Evolutionary conservation across 37 sponge, comb jelly and placozoan species (phyloP).

Genomic region (Ephydatia muelleri): DNA sequence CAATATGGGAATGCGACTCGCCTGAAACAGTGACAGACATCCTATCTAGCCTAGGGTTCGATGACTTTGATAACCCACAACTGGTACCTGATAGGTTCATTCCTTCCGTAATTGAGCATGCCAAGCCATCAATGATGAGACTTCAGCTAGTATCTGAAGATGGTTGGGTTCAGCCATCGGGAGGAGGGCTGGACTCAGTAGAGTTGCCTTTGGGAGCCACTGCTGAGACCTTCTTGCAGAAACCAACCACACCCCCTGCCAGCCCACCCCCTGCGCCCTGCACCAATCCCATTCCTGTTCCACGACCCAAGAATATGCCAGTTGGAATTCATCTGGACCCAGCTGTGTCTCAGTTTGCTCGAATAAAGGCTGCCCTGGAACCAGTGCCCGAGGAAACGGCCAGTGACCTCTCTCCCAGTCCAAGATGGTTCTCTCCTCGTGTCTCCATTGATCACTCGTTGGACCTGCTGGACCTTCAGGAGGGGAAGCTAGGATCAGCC

Average conservation of each 20-base stretch:
- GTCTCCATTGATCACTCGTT: constrained; percentile 63
- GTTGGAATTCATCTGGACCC: background rate
- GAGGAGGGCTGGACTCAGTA: too few relatives aligned
- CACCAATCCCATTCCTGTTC: background rate
- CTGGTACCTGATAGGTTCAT: constrained; percentile 75
- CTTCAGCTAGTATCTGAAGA: background rate
- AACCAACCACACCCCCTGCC: background rate
- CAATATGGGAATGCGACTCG: constrained; percentile 32
- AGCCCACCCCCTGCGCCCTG: background rate
- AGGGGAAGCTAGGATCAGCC: constrained; percentile 30
- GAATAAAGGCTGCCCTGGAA: constrained; percentile 29
- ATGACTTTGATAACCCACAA: constrained; percentile 74
- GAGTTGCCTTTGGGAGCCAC: constrained; percentile 66
- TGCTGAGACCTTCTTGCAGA: constrained; percentile 46
- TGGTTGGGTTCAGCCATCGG: background rate
- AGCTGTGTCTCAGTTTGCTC: background rate
- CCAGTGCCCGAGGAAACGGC: constrained; percentile 84
- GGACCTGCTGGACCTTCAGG: background rate
- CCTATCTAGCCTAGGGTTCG: constrained; percentile 63
- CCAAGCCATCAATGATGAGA: constrained; percentile 39
- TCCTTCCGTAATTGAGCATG: constrained; percentile 40
- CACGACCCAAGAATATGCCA: too few relatives aligned
- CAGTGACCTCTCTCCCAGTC: constrained; percentile 77
- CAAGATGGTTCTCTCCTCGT: constrained; percentile 65
- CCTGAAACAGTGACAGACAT: constrained; percentile 24